Evolutionary conservation across 2,888 invertebrate genomes (phyloP).

Genomic region (Pterostichus niger): DNA sequence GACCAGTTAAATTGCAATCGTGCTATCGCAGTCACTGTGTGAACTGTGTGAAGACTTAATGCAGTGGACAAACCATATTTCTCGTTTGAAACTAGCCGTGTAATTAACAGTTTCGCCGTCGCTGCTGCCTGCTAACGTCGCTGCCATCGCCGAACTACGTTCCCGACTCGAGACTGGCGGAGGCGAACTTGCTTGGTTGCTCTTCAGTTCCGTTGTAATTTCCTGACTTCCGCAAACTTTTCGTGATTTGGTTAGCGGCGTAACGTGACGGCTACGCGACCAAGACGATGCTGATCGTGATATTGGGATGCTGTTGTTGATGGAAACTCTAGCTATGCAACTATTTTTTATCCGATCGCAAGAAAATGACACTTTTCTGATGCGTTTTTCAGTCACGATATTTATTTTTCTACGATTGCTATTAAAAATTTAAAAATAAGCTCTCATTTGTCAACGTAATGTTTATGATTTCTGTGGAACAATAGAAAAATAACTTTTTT

Average conservation of each 20-base stretch:
- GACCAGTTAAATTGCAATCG: constrained; percentile 21
- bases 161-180: background rate
- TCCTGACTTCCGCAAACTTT: constrained; percentile 65
- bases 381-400: no score
- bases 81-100: constrained; percentile 67
- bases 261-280: constrained; percentile 39
- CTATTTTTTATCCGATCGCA: no score
- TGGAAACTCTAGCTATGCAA: no score
- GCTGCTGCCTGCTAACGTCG: constrained; percentile 14
- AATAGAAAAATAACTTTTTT: no score
- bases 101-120: constrained; percentile 65
- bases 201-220: constrained; percentile 65
- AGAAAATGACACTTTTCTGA: no score
- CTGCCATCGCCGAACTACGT: constrained; percentile 5
- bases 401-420: no score
- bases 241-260: constrained; percentile 60
- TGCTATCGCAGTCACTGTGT: no score
- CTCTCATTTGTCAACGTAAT: no score
- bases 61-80: constrained; percentile 66
- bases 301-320: constrained; percentile 7
- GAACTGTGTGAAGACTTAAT: constrained; percentile 40
- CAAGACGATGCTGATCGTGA: background rate
- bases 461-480: no score
- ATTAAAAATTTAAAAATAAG: no score
- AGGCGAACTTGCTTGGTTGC: constrained; percentile 38